A percentile compares a stretch with the other conserved stretches of the same genome.
These are phyloP conservation scores for Muscicapa striata DNA, from an alignment of 2,797 vertebrate species.

Conservation along the genomic window DNA sequence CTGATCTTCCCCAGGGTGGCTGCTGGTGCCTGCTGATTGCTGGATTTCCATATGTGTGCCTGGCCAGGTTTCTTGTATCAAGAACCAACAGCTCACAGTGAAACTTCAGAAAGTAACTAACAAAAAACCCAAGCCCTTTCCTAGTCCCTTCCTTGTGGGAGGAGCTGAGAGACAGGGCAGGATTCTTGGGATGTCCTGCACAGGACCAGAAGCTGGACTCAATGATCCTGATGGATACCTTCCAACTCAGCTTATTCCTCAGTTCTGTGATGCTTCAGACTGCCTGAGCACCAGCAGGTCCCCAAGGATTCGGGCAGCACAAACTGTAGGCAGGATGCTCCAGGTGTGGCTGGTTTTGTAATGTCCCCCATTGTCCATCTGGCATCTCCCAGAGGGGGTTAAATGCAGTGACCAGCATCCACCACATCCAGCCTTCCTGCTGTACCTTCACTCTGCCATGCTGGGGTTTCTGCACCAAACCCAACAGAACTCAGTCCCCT, in stretches of 20 bases:
- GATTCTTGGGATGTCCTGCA: background rate
- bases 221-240: background rate
- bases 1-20: background rate
- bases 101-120: background rate
- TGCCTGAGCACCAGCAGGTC: background rate
- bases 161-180: background rate
- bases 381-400: background rate
- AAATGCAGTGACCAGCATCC: background rate
- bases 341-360: background rate
- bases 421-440: background rate
- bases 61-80: background rate
- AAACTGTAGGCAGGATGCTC: background rate
- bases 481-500: background rate
- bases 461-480: background rate
- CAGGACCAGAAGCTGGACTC: background rate
- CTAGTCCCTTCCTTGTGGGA: background rate
- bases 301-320: fast-evolving
- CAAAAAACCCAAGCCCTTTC: background rate
- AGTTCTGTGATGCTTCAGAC: background rate
- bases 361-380: fast-evolving
- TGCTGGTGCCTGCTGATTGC: background rate
- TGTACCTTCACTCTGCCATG: background rate
- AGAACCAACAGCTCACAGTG: background rate
- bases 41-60: background rate
- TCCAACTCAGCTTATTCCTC: background rate